These are phyloP conservation scores for Zelostemma sp. DNA, from an alignment of 1,140 invertebrate genomes.

Conservation along the genomic window DNA sequence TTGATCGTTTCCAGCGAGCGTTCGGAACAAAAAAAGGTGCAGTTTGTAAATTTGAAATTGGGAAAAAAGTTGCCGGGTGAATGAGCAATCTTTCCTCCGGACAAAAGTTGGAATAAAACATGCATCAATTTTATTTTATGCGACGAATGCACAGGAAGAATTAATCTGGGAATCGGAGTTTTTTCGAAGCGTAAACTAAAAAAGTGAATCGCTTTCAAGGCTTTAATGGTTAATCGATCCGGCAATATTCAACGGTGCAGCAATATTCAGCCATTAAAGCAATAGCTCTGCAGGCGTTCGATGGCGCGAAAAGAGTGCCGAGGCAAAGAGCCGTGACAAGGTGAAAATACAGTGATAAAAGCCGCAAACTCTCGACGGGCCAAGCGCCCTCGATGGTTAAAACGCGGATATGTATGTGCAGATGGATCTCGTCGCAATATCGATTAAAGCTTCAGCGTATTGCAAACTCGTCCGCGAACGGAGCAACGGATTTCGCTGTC, in stretches of 20 bases:
- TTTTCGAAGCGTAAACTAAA: too few species aligned
- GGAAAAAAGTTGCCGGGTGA: too few species aligned
- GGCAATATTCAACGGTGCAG: conserved; percentile 39
- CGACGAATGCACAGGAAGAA: too few species aligned
- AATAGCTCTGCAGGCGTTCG: conserved; percentile 49
- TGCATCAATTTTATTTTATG: too few species aligned
- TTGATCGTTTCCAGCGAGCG: too few species aligned
- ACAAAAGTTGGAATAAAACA: too few species aligned
- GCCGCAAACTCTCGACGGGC: conserved; percentile 55
- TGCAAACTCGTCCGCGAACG: conserved; percentile 64
- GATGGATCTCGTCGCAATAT: conserved; percentile 60
- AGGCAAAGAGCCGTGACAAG: conserved; percentile 66
- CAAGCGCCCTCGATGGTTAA: conserved; percentile 35
- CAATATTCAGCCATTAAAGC: conserved; percentile 32
- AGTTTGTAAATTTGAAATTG: too few species aligned
- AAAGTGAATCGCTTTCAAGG: neutral
- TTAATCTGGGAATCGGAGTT: too few species aligned
- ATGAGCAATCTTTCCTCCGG: too few species aligned
- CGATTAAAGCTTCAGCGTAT: conserved; percentile 69
- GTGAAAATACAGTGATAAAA: conserved; percentile 71
- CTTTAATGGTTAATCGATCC: conserved; percentile 26
- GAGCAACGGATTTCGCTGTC: conserved; percentile 55
- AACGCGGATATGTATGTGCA: conserved; percentile 33
- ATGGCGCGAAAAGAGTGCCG: conserved; percentile 64
- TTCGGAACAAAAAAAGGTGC: too few species aligned